Percentiles rank a stretch among this genome's conserved stretches.
Evolutionary conservation across 2,113 vertebrate species (phyloP).

Genomic region (Nothoprocta pentlandii): DNA sequence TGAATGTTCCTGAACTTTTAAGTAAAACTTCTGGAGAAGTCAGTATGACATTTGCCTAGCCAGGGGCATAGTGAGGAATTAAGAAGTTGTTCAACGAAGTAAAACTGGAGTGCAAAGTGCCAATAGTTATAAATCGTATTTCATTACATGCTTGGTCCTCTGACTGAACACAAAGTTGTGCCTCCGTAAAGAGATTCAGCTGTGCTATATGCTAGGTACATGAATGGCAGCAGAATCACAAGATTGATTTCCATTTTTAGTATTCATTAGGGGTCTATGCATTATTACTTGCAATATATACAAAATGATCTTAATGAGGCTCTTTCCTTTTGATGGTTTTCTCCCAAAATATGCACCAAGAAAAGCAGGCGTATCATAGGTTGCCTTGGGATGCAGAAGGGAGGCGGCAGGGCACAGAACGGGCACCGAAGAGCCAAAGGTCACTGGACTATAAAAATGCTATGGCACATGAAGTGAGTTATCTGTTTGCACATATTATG

Average conservation of each 20-base stretch:
- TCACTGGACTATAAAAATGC: constrained; percentile 10
- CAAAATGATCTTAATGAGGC: constrained; percentile 65
- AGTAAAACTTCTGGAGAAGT: neutral
- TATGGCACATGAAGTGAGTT: neutral
- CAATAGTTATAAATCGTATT: neutral
- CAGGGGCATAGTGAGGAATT: neutral
- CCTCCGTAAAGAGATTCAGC: constrained; percentile 46
- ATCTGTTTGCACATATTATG: constrained; percentile 47
- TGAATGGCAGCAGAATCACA: constrained; percentile 52
- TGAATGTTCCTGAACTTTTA: neutral
- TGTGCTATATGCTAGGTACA: constrained; percentile 50
- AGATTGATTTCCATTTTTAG: constrained; percentile 78
- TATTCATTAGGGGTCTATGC: constrained; percentile 74
- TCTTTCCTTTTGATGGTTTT: constrained; percentile 67
- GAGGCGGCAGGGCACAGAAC: neutral
- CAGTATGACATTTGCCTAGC: neutral
- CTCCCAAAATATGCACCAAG: constrained; percentile 6
- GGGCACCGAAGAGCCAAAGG: neutral
- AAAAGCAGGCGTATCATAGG: neutral
- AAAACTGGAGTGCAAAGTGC: neutral
- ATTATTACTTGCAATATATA: constrained; percentile 78
- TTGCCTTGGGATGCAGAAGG: neutral
- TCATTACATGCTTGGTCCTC: constrained; percentile 14
- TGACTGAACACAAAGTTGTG: constrained; percentile 59
- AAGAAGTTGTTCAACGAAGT: neutral